Conservation (phyloP, 2,113 vertebrate species). For the Ornithorhynchus anatinus region DNA sequence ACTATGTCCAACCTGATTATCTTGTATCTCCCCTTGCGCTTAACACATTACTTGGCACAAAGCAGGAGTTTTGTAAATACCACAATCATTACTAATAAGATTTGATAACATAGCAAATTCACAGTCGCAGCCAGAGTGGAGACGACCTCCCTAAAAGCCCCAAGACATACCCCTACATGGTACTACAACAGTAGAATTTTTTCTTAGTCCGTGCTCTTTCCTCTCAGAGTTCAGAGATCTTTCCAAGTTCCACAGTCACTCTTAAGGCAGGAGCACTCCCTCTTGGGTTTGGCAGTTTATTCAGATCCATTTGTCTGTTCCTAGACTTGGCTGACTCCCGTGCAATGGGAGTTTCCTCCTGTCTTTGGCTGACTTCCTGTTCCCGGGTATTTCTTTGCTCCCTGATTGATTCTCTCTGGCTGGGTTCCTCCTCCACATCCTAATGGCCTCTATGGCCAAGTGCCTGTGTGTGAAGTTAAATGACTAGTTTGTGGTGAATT, state of each 20-base stretch:
- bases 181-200: neutral
- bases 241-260: neutral
- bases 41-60: too few relatives aligned
- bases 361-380: neutral
- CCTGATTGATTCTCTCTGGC: neutral
- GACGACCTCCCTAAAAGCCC: too few relatives aligned
- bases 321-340: neutral
- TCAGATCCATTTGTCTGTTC: neutral
- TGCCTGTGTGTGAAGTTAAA: neutral
- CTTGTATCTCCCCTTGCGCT: too few relatives aligned
- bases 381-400: neutral
- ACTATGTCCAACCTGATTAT: too few relatives aligned
- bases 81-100: too few relatives aligned
- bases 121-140: too few relatives aligned
- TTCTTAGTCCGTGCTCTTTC: neutral
- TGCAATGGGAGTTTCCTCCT: neutral
- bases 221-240: neutral
- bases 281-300: neutral
- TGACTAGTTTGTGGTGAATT: neutral
- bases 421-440: neutral
- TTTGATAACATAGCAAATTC: too few relatives aligned
- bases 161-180: neutral
- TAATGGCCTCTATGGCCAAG: neutral
- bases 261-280: neutral
- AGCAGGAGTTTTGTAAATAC: too few relatives aligned